A percentile compares a stretch with the other conserved stretches of the same genome.
Evolutionary conservation across 2,797 vertebrate genomes (phyloP).

Genomic region (Loriculus beryllinus): DNA sequence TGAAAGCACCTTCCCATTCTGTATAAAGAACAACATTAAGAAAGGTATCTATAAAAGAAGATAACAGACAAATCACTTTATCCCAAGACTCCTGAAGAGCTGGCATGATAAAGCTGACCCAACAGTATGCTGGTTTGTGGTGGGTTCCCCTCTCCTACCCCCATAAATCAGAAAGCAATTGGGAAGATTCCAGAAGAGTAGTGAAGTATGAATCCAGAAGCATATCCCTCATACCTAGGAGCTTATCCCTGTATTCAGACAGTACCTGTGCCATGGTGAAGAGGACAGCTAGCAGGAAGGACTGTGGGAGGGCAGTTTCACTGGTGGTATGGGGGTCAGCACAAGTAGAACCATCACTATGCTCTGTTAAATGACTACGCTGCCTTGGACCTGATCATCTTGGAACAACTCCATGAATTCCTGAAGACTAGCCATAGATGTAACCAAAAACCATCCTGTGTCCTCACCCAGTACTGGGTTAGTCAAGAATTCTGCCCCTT

Average conservation of each 20-base stretch:
- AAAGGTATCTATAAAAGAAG: not conserved
- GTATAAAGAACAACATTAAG: not conserved
- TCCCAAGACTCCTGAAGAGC: not conserved
- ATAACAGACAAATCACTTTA: not conserved
- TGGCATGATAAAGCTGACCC: not conserved
- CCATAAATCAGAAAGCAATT: not conserved
- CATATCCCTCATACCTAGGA: not conserved
- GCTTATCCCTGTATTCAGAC: not conserved
- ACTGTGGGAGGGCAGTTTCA: not conserved
- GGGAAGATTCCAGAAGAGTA: not conserved
- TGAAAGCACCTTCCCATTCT: not conserved
- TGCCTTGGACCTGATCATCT: not conserved
- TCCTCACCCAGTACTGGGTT: not conserved
- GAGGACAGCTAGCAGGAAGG: not conserved
- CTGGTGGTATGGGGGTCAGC: not conserved
- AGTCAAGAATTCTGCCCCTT: not conserved
- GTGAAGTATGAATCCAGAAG: not conserved
- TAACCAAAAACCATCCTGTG: not conserved
- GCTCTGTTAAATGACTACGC: not conserved
- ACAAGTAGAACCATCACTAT: accelerated
- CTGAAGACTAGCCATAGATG: not conserved
- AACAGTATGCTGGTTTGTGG: not conserved
- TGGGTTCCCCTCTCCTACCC: not conserved
- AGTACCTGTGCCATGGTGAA: not conserved
- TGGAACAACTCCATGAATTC: not conserved